A percentile compares a stretch with the other conserved stretches of the same genome.
phyloP scores from a whole-genome alignment of 2,888 invertebrate genomes.

The Orthosia incerta region DNA sequence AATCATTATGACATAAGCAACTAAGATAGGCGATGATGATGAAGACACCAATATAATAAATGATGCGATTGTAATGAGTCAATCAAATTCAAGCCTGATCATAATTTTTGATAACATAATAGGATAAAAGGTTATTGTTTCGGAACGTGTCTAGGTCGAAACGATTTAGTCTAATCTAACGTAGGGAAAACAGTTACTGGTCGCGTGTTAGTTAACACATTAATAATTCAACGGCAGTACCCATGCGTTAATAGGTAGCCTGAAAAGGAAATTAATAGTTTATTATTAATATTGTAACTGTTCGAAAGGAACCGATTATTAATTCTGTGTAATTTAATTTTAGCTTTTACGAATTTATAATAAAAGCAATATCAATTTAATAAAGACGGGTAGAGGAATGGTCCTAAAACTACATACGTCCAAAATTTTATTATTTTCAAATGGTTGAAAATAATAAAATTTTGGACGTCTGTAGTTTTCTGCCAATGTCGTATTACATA shows the following conservation, averaged over 20 bases:
- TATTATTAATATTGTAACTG: constrained; percentile 41
- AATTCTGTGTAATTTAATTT: constrained; percentile 19
- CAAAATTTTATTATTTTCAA: too few relatives aligned
- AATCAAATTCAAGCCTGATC: constrained; percentile 20
- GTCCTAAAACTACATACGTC: too few relatives aligned
- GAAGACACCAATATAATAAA: constrained; percentile 19
- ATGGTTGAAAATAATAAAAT: neutral
- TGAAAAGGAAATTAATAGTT: constrained; percentile 59
- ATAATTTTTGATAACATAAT: constrained; percentile 29
- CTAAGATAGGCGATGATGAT: constrained; percentile 18
- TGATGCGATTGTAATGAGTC: constrained; percentile 19
- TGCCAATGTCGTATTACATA: neutral
- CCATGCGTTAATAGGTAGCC: constrained; percentile 53
- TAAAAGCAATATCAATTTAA: neutral
- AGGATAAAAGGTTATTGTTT: constrained; percentile 28
- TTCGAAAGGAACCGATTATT: constrained; percentile 21
- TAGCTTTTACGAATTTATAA: neutral
- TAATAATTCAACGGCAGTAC: constrained; percentile 61
- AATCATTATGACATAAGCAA: constrained; percentile 34
- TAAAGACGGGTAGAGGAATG: neutral
- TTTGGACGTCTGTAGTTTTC: neutral
- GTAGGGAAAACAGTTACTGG: constrained; percentile 38
- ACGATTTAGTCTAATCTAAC: constrained; percentile 57
- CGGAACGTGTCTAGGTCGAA: constrained; percentile 55
- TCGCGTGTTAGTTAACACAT: constrained; percentile 65